Evolutionary conservation across 2,113 vertebrate species (phyloP), one percentile per base, ranked within the genome.

Genomic region (Hemibagrus wyckioides): DNA sequence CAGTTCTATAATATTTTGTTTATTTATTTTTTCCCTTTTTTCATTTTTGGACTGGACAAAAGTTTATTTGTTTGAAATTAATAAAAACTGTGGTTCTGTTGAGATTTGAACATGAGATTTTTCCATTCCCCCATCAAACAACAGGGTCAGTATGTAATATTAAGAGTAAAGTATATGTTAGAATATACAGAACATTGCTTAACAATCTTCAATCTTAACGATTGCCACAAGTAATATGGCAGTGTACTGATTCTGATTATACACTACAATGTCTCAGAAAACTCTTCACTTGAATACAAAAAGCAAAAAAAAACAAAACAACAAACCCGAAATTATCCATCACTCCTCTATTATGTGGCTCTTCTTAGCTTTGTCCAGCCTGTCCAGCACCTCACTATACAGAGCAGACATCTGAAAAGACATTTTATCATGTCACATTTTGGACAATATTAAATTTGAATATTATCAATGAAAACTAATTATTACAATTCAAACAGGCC

Each of bases 71-170:
- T 95, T 95, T 95, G 94, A 91, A 94, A 95, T 95, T 91, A 92
- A 92, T 95, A 96, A 96, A 96, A 95, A 94, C 94, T 95, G 95
- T 96, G 95, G 95, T 93, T 95, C 94, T 93, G 94, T 94, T 94
- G 94, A 92, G 86, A 94, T 93, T 93, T 94, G 85, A 90, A 93
- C 90, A 92, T 92, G 87, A 39, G 65, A 52, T 83, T 76, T 82
- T 90, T 80, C 79, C 69, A 86, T 88, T 86, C 33, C 57, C 61
- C n/a, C 36, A 61, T 63, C 28, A 44, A 56, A 86, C 30, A 57
- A 41, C 11, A 23, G 23, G 23, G 33, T 48, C 1, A 23, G 39
- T 67, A 50, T 52, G 33, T 92, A 92, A 94, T 92, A 86, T 86
- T 93, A 91, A 86, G 57, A 54, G 15, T 41, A 48, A 19, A 30